Evolutionary conservation across 2,113 vertebrate genomes (phyloP), one percentile per base, ranked within the genome.

Genomic region (Zingel zingel): DNA sequence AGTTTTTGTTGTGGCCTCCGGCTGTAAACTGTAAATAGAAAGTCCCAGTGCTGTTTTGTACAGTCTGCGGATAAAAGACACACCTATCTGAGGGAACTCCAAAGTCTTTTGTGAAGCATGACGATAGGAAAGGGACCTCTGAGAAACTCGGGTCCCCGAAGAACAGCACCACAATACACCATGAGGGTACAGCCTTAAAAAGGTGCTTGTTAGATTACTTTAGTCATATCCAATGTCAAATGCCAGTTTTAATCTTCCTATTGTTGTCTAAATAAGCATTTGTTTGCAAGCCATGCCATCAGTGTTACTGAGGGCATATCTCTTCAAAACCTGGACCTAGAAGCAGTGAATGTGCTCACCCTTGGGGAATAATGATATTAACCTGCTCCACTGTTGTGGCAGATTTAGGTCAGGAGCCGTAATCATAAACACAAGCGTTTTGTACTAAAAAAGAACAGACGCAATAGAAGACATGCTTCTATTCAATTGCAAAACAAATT

Each of bases 201-300:
- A 84, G 75, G 45, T 81, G 61, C 74, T 78, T 84, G 81, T 51
- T 86, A 68, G 76, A 85, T 93, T 89, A 89, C 88, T 88, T 62
- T 53, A 39, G 80, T 50, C 2, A 4, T 90, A 91, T 94, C 89
- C 9, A 0, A 73, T 93, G 70, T 89, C 91, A 93, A 94, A 93
- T 91, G 83, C 61, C 84, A 76, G 77, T 88, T 91, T 91, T 91
- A 92, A 90, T 90, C 45, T 68, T 72, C 58, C 57, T 23, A 87
- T 93, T 91, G 72, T 93, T 57, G 59, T 73, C 23, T 70, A 70
- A 82, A 84, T 79, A 77, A 59, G 71, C 6, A 83, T 85, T 91
- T 91, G 82, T 89, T 81, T 87, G 12, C n/a, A 21, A 84, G 88
- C 76, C 23, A 54, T 45, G 80, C 83, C 80, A 53, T 80, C 36